Base-by-base conservation (phyloP, 2,888 invertebrate species). In the Protonemura montana region DNA sequence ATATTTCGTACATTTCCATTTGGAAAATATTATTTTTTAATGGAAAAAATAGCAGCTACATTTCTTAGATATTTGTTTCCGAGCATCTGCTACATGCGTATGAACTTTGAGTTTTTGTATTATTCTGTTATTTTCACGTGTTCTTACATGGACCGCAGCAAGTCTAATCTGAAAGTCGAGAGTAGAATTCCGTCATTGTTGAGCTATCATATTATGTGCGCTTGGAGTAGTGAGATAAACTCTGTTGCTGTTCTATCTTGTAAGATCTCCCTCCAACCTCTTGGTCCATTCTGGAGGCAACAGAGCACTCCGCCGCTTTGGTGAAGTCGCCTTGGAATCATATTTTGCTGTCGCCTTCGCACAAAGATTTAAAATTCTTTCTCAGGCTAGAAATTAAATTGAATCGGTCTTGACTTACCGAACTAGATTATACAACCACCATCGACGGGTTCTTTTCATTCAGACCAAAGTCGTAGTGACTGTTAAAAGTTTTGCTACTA, bases 211-310 rank as follows among this genome's bases (percentile, higher is more conserved):
- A 27, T 78, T 78, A 78, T 78, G 78, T 78, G 28, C 28, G 25
- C 10, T 78, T 78, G 3, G 26, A 25, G 21, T 78, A 78, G 26
- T 78, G 78, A 78, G 78, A 78, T 78, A 78, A 78, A 78, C 78
- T 26, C 78, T 26, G 78, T 10, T 78, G 78, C 78, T 78, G 78
- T 78, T 78, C 78, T 27, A 78, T 78, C 78, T 26, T 78, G 27
- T 78, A 26, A 28, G 28, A 28, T 78, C 27, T 28, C 78, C 78
- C 78, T 59, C 59, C 59, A 59, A 21, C 59, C 59, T 59, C 59
- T 59, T 59, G 59, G 59, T 59, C 59, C 59, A 59, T 59, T 59
- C 59, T 59, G 59, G 59, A 59, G 59, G 13, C 59, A 13, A 13
- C 59, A 21, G 59, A 21, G 13, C 59, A 21, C 59, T 59, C 3